These are phyloP conservation scores for Ormyrus thymus DNA, from an alignment of 2,888 invertebrate genomes.

Conservation along the genomic window DNA sequence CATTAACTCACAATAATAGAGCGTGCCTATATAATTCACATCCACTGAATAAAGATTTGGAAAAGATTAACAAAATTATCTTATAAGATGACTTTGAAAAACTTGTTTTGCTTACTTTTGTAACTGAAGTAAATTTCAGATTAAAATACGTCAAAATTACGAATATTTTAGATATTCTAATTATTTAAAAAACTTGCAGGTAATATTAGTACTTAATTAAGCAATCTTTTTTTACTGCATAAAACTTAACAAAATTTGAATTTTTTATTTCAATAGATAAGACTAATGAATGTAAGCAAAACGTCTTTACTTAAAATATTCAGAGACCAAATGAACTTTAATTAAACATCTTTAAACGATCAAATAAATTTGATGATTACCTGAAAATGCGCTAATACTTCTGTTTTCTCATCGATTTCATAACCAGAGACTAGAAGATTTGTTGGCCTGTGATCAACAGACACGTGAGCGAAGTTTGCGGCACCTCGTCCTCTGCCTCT, in stretches of 20 bases:
- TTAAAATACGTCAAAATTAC: too few relatives aligned
- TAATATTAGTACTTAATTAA: too few relatives aligned
- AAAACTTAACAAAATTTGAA: too few relatives aligned
- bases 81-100: neutral
- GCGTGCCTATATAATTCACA: neutral
- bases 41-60: constrained; percentile 28
- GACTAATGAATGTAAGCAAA: too few relatives aligned
- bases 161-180: too few relatives aligned
- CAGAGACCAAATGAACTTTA: neutral
- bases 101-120: constrained; percentile 6
- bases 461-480: constrained; percentile 76
- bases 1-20: neutral
- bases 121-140: too few relatives aligned
- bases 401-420: constrained; percentile 87
- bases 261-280: too few relatives aligned
- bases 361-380: constrained; percentile 74
- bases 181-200: too few relatives aligned
- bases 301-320: too few relatives aligned
- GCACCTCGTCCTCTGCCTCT: constrained; percentile 71
- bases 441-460: constrained; percentile 91
- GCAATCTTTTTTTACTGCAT: too few relatives aligned
- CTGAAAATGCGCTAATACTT: constrained; percentile 88
- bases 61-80: constrained; percentile 17
- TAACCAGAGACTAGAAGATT: constrained; percentile 92
- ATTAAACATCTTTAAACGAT: constrained; percentile 26